Evolutionary conservation across 2,888 invertebrate genomes (phyloP), one percentile per base, ranked within the genome.

Genomic region (Dynastes grantii): DNA sequence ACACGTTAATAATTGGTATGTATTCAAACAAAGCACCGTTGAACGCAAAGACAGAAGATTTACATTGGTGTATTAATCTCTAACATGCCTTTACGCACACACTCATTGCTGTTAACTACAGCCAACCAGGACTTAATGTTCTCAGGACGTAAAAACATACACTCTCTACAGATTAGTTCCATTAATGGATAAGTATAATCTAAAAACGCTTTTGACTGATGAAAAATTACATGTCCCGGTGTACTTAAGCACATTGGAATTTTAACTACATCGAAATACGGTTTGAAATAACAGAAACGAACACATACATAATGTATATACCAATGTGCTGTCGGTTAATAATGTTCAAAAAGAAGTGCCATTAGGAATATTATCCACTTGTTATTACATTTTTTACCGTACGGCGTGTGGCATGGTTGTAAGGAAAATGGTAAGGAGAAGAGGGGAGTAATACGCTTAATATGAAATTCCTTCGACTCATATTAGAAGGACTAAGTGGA

Each of bases 91-190:
- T 55, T 8, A 55, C 55, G 11, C 65, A 65, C 45, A 65, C 51
- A 51, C 9, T 51, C n/a, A 51, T 49, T 68, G 51, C 22, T 27
- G 13, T 65, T 65, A 37, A 16, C 22, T 27, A n/a, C 1, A n/a
- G 9, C 37, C 29, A 8, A 49, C 61, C 61, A 58, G 61, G 29
- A 32, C 58, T 37, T 71, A 32, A 58, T 40, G 55, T 32, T 55
- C 58, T 37, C 61, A 45, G 58, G 61, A 61, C 61, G n/a, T 73
- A 37, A 22, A 37, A 61, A 71, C 29, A 29, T 37, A 9, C 45
- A 45, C 73, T 73, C 73, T 61, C 27, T 58, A 73, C 16, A 73
- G 61, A 73, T 73, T 73, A 61, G 61, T 73, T 73, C 61, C 73
- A 61, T 45, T 73, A 73, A 73, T 73, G 73, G 61, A 61, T 61